phyloP scores from a whole-genome alignment of 1,140 invertebrate genomes.

The Diplogasteroides magnus region DNA sequence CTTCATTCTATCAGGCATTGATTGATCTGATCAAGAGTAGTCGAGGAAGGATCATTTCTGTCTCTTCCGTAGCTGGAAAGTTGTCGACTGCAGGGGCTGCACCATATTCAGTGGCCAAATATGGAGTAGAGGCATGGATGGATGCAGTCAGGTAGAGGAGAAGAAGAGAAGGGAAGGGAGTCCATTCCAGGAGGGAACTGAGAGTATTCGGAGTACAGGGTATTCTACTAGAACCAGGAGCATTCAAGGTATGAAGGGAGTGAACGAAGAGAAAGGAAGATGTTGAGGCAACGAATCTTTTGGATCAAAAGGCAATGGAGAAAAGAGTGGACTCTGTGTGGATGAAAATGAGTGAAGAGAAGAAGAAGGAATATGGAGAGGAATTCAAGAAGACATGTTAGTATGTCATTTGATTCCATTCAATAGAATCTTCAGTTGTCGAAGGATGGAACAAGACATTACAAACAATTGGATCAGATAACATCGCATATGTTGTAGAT shows the following conservation, averaged over 20 bases:
- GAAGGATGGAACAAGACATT: constrained; percentile 38
- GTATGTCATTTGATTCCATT: neutral
- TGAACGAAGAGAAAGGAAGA: neutral
- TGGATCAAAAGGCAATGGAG: constrained; percentile 38
- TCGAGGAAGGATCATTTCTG: constrained; percentile 41
- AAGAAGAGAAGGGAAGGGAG: constrained; percentile 37
- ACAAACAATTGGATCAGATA: constrained; percentile 25
- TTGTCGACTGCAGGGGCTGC: constrained; percentile 30
- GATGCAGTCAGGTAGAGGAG: constrained; percentile 41
- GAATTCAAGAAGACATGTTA: constrained; percentile 44
- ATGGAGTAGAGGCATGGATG: constrained; percentile 45
- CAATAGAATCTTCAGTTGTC: constrained; percentile 34
- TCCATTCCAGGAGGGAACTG: constrained; percentile 44
- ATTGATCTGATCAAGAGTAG: constrained; percentile 40
- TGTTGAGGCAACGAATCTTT: constrained; percentile 27
- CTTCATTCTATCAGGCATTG: constrained; percentile 33
- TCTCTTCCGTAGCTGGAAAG: constrained; percentile 45
- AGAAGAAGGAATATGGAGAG: constrained; percentile 40
- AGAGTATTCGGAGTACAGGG: constrained; percentile 36
- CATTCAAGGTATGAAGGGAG: constrained; percentile 11
- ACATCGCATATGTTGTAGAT: constrained; percentile 43
- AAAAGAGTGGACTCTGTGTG: constrained; percentile 42
- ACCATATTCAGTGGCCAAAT: constrained; percentile 42
- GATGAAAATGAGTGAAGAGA: constrained; percentile 33
- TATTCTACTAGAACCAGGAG: constrained; percentile 41